Percentiles rank a stretch among this genome's conserved stretches.
phyloP scores from a whole-genome alignment of 2,113 vertebrate species.

The Stictonetta naevosa region DNA sequence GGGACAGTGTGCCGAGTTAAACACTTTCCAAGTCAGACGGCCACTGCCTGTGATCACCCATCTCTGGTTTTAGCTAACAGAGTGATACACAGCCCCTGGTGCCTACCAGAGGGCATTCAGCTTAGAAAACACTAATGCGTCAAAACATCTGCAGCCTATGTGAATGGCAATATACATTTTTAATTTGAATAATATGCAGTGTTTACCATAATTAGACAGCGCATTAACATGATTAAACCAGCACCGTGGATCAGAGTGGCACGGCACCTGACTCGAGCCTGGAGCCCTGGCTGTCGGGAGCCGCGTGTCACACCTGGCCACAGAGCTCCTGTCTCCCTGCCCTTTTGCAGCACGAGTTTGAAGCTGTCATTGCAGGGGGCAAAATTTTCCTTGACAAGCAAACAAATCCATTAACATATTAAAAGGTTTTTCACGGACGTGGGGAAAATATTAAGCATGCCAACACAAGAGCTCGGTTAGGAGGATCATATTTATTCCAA shows the following conservation, averaged over 20 bases:
- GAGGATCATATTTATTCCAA: background rate
- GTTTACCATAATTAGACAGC: conserved; percentile 73
- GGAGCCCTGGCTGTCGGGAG: background rate
- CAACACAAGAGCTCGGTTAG: background rate
- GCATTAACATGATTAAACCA: conserved; percentile 66
- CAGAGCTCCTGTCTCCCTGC: conserved; percentile 1
- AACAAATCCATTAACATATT: conserved; percentile 61
- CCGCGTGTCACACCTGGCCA: background rate
- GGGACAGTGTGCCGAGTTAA: background rate
- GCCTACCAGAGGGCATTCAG: conserved; percentile 46
- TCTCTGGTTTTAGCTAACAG: background rate
- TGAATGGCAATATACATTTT: conserved; percentile 63
- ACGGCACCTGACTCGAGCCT: background rate
- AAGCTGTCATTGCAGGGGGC: conserved; percentile 50
- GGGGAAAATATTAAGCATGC: conserved; percentile 11
- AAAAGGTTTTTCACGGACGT: conserved; percentile 8
- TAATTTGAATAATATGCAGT: conserved; percentile 68
- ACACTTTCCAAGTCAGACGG: background rate
- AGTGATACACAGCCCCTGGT: background rate
- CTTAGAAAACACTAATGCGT: conserved; percentile 33
- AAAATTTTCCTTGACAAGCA: conserved; percentile 56
- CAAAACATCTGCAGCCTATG: conserved; percentile 13
- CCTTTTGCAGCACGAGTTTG: conserved; percentile 26
- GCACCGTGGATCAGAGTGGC: background rate
- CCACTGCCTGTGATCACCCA: background rate